Percentiles rank a stretch among this genome's conserved stretches.
phyloP scores from a whole-genome alignment of 2,888 invertebrate species.

The Pyrochroa serraticornis region DNA sequence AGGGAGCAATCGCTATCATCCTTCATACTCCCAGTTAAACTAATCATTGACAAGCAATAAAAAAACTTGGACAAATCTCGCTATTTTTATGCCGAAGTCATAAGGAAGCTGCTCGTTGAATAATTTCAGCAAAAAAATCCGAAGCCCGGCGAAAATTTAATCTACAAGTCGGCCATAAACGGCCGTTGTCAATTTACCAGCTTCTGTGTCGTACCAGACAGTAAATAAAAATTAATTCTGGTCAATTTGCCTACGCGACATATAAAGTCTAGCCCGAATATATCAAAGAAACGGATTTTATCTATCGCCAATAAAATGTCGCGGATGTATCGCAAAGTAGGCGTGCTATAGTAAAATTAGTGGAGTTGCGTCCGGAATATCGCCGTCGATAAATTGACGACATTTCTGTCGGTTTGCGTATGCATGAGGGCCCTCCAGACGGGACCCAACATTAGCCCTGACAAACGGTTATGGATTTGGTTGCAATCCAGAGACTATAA shows the following conservation, averaged over 20 bases:
- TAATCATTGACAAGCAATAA: no score
- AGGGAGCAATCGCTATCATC: no score
- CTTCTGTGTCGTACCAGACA: no score
- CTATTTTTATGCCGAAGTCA: no score
- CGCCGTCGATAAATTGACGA: conserved; percentile 47
- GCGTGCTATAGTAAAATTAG: conserved; percentile 48
- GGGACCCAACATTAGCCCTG: conserved; percentile 53
- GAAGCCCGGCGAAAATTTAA: no score
- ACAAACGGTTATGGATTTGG: conserved; percentile 60
- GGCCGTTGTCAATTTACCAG: no score
- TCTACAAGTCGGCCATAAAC: no score
- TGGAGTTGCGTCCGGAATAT: conserved; percentile 46
- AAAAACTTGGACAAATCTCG: no score
- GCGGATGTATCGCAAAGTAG: conserved; percentile 41
- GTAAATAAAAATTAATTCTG: conserved; percentile 45
- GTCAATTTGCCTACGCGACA: conserved; percentile 42
- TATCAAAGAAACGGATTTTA: conserved; percentile 47
- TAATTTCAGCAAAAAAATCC: no score
- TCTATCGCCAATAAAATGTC: conserved; percentile 52
- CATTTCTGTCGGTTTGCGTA: conserved; percentile 34
- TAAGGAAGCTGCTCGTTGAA: no score
- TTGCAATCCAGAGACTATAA: conserved; percentile 58
- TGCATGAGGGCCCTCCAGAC: conserved; percentile 45
- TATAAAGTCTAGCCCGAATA: conserved; percentile 46
- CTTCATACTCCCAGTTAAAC: no score